Evolutionary conservation across 35 echinoderm and acorn worm genomes (phyloP), one percentile per base, ranked within the genome.

Genomic region (Apostichopus californicus): DNA sequence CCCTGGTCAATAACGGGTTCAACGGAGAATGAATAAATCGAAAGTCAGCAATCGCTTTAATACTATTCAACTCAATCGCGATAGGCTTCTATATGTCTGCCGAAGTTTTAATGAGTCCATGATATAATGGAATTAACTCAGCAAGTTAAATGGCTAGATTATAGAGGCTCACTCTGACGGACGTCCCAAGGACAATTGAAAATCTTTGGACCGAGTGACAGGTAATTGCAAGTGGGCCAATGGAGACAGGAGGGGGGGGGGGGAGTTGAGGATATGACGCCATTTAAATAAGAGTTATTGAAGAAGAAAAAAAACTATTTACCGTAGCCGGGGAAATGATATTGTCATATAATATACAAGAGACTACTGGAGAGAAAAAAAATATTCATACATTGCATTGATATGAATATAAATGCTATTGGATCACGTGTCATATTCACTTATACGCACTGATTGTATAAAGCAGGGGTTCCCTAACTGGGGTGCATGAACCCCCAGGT

Each of bases 71-170:
- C 34, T 83, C 80, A 83, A 83, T 55, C 55, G 80, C 80, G 55
- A 56, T 52, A 83, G 80, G 80, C 80, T 55, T 83, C 80, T 83
- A 46, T 55, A 83, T 83, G 80, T 83, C 80, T 83, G 80, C 34
- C 15, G 55, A 83, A 83, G 64, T 55, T 83, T 83, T 83, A 83
- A 83, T 83, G 80, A 83, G 80, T 55, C 52, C 46, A 52, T 52
- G 18, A 14, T 15, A 83, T 83, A 83, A 83, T 83, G 52, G 80
- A 83, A 83, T 83, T 83, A 83, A 83, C 80, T 15, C 53, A n/a
- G n/a, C n/a, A 52, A 83, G 46, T 83, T 83, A 83, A 83, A 83
- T 83, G 80, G 80, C 80, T 56, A 54, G 80, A 83, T 83, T 83
- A 83, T 54, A 55, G 9, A 14, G 55, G 52, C 80, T 83, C 25